Base-by-base conservation (phyloP, 1,140 invertebrate species). In the Acyrthosiphon pisum region DNA sequence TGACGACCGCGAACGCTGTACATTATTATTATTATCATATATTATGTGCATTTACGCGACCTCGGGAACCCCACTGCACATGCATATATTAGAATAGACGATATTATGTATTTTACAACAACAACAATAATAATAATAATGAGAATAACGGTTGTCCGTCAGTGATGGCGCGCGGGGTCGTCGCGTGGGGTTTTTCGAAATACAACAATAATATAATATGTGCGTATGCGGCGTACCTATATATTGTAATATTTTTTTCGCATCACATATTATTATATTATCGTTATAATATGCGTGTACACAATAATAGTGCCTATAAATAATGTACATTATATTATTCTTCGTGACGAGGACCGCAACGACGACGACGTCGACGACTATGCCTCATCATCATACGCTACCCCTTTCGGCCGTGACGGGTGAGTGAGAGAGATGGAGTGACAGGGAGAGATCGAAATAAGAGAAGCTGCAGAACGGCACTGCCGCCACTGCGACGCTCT, bases 221-320 rank as follows among this genome's bases (percentile, higher is more conserved):
- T 30, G 0, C 9, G 9, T 30, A 30, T 60, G 30, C 56, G 30
- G 30, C 56, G 56, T 68, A n/a, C 14, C n/a, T 6, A 7, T 35
- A 76, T 76, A 76, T 76, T 76, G 30, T n/a, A n/a, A n/a, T 76
- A n/a, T 35, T n/a, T 76, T 76, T 76, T 76, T 76, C 60, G 60
- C 60, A 76, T 76, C 60, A n/a, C 60, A 76, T 76, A 68, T 68
- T 68, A 68, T 53, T 53, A 23, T 53, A 30, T 68, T n/a, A 14
- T 68, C 30, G 60, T 76, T 76, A 76, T 76, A 76, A 76, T 76
- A n/a, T 18, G 60, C 60, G 60, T n/a, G 60, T 18, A n/a, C 60
- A 76, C 60, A 76, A 76, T 76, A n/a, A n/a, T 6, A 6, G 30
- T n/a, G 60, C 60, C n/a, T 18, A 22, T 53, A n/a, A n/a, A 68